phyloP scores from a whole-genome alignment of 2,113 vertebrate species.

The Rutilus rutilus region DNA sequence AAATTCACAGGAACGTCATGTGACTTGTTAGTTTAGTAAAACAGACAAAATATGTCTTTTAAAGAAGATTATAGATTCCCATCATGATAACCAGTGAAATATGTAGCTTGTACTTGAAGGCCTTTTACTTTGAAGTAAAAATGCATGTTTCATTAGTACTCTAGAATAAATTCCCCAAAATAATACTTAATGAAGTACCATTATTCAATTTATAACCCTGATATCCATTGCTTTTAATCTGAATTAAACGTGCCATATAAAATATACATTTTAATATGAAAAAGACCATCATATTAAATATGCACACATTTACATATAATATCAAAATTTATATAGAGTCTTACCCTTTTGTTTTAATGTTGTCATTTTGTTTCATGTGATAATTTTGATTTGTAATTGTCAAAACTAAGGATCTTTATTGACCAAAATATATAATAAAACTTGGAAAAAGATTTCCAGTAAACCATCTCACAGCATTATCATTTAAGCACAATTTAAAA shows the following conservation, averaged over 20 bases:
- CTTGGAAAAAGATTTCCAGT: background rate
- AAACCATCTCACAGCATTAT: background rate
- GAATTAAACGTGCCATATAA: background rate
- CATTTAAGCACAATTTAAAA: background rate
- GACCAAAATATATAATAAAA: background rate
- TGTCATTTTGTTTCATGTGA: no score
- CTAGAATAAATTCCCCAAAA: background rate
- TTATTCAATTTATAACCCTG: background rate
- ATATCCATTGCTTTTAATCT: background rate
- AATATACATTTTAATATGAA: background rate
- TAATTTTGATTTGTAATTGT: no score
- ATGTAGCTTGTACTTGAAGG: background rate
- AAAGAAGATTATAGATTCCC: background rate
- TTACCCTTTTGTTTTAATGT: background rate
- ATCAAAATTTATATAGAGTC: background rate
- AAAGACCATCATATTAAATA: background rate
- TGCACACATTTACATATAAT: background rate
- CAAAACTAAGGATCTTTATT: slow-evolving; percentile 1
- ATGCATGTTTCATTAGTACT: background rate
- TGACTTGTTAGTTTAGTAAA: background rate
- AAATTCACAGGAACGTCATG: background rate
- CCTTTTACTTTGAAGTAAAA: no score
- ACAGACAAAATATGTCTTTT: background rate
- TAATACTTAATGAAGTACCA: background rate
- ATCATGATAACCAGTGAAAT: background rate